phyloP scores from a whole-genome alignment of 1,140 invertebrate species.

The Pygmarrhopalites habei region DNA sequence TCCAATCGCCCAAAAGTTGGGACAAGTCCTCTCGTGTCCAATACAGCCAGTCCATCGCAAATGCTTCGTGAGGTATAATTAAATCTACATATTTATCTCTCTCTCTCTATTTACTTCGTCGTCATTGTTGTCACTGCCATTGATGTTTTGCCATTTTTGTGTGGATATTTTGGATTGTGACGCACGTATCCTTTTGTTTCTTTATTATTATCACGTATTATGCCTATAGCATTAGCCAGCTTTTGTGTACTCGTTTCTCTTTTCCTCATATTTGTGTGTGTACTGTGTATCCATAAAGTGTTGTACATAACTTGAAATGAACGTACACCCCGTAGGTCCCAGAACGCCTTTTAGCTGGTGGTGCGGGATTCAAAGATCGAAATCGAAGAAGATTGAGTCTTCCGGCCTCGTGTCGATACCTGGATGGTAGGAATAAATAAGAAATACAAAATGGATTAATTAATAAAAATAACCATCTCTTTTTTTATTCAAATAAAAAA shows the following conservation, averaged over 20 bases:
- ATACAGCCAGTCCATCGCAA: slow-evolving; percentile 20
- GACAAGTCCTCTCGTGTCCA: slow-evolving; percentile 30
- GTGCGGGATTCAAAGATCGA: slow-evolving; percentile 44
- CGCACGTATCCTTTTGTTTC: too few relatives aligned
- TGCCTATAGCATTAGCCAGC: too few relatives aligned
- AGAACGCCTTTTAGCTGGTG: slow-evolving; percentile 41
- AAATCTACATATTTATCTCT: neutral
- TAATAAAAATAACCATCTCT: too few relatives aligned
- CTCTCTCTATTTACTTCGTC: neutral
- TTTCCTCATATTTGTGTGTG: neutral
- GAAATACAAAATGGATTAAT: too few relatives aligned
- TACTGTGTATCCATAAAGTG: neutral
- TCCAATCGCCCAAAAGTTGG: slow-evolving; percentile 24
- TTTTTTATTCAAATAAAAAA: too few relatives aligned
- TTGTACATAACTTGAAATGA: slow-evolving; percentile 10
- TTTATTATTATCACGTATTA: too few relatives aligned
- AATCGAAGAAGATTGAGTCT: slow-evolving; percentile 45
- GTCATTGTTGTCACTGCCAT: neutral
- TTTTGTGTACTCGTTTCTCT: too few relatives aligned
- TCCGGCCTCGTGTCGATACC: slow-evolving; percentile 42
- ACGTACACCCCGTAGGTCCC: slow-evolving; percentile 42
- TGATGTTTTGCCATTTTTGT: too few relatives aligned
- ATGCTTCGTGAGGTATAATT: slow-evolving; percentile 25
- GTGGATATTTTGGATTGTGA: too few relatives aligned
- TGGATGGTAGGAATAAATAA: too few relatives aligned